Conservation (phyloP, 2,113 vertebrate genomes). For the Coregonus clupeaformis region DNA sequence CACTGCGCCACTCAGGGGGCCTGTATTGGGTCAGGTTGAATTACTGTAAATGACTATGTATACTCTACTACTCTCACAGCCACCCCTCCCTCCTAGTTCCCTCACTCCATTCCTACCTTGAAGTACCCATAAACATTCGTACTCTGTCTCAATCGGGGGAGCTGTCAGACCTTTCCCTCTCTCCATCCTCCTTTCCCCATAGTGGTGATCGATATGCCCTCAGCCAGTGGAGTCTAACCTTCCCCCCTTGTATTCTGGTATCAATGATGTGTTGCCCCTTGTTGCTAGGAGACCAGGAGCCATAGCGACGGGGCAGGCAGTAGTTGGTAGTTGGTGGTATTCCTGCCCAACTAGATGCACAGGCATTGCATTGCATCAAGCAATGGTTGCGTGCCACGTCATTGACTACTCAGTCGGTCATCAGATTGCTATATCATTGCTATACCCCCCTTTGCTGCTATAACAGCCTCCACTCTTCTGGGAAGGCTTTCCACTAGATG, state of each 20-base stretch:
- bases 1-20: too few relatives aligned
- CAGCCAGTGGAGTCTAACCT: background rate
- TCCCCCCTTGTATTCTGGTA: slow-evolving; percentile 25
- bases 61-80: background rate
- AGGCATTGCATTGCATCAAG: too few relatives aligned
- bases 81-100: background rate
- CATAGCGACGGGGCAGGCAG: slow-evolving; percentile 46
- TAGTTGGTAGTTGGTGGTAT: slow-evolving; percentile 6
- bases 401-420: too few relatives aligned
- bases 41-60: background rate
- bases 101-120: background rate
- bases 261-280: slow-evolving; percentile 51
- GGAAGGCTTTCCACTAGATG: too few relatives aligned
- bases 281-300: slow-evolving; percentile 73
- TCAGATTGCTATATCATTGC: too few relatives aligned
- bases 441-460: too few relatives aligned
- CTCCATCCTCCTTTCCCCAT: background rate
- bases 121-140: background rate
- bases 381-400: too few relatives aligned
- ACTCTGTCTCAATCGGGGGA: background rate
- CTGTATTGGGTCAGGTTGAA: background rate
- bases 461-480: too few relatives aligned
- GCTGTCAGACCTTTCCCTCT: background rate
- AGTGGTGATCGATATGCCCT: background rate
- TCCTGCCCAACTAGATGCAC: too few relatives aligned